A percentile compares a stretch with the other conserved stretches of the same genome.
phyloP scores from a whole-genome alignment of 2,888 invertebrate species.

The Drosophila pseudotakahashii region DNA sequence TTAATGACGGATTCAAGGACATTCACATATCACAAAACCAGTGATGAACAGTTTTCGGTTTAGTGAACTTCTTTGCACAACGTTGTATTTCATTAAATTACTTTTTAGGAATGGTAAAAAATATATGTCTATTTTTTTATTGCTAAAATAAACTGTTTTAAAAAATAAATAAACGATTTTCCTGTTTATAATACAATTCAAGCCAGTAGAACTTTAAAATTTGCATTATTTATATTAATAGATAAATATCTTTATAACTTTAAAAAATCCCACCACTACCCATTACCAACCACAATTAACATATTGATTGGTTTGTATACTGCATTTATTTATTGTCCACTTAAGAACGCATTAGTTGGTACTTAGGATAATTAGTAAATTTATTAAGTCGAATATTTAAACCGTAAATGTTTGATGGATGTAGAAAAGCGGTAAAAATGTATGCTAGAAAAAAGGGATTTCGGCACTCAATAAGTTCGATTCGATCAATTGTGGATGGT shows the following conservation, averaged over 20 bases:
- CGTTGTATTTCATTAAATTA: no score
- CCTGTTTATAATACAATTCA: no score
- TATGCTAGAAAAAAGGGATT: constrained; percentile 43
- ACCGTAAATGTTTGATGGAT: constrained; percentile 35
- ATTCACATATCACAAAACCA: not conserved
- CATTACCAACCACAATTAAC: constrained; percentile 1
- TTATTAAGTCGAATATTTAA: constrained; percentile 17
- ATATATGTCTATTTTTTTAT: no score
- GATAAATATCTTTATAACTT: not conserved
- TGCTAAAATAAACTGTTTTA: no score
- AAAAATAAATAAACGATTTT: no score
- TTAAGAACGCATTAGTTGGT: constrained; percentile 51
- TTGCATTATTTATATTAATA: no score
- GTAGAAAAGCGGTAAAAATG: constrained; percentile 52
- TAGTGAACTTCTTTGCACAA: no score
- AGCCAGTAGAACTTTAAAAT: no score
- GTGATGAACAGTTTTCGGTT: not conserved
- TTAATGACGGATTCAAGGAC: not conserved
- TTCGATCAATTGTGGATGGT: constrained; percentile 20
- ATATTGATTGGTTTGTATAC: constrained; percentile 17
- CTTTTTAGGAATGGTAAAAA: no score
- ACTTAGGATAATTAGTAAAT: constrained; percentile 40
- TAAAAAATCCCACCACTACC: not conserved
- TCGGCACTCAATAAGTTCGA: constrained; percentile 63
- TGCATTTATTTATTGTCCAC: constrained; percentile 64